Conservation (phyloP, 2,113 vertebrate genomes). For the Vombatus ursinus region DNA sequence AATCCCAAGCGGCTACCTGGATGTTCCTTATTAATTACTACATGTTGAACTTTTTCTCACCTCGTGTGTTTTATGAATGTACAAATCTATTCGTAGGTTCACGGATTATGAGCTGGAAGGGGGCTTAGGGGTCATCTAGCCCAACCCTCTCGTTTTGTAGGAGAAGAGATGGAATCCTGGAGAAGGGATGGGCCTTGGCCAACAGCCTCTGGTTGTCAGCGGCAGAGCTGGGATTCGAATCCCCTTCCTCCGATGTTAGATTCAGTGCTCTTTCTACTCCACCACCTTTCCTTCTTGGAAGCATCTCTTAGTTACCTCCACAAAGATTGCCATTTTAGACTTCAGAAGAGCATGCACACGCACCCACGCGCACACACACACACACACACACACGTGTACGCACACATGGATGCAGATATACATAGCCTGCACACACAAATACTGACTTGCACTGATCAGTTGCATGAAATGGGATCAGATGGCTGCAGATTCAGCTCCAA, state of each 20-base stretch:
- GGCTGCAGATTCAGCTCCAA: conserved; percentile 27
- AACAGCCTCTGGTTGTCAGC: not conserved
- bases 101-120: not conserved
- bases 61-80: conserved; percentile 63
- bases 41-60: conserved; percentile 47
- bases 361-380: not conserved
- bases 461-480: conserved; percentile 40
- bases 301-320: not conserved
- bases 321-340: not conserved
- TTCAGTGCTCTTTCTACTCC: not conserved
- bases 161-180: not conserved
- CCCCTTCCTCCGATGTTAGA: not conserved
- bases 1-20: conserved; percentile 15
- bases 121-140: not conserved
- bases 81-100: conserved; percentile 42
- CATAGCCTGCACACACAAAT: not conserved
- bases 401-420: not conserved
- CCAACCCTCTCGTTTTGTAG: not conserved
- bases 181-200: not conserved
- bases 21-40: conserved; percentile 31
- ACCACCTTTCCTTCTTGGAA: not conserved
- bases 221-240: not conserved
- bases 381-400: not conserved
- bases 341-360: not conserved
- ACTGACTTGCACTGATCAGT: not conserved